Evolutionary conservation across 2,888 invertebrate genomes (phyloP).

Genomic region (Agriopis leucophaearia): DNA sequence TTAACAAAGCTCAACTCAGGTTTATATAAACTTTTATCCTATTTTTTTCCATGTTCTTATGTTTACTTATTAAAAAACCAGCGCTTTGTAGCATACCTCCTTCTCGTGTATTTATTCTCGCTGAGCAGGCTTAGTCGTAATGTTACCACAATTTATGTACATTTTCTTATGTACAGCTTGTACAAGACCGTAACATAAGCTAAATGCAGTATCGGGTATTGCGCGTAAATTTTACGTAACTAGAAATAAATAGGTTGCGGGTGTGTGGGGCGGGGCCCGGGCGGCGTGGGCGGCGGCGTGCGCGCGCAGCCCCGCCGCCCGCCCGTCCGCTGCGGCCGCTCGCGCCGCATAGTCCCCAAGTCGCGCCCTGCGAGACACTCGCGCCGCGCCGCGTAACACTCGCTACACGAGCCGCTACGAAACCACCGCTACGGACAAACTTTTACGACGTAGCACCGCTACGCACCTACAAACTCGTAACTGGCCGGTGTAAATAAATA

Average conservation of each 20-base stretch:
- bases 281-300: constrained; percentile 78
- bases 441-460: constrained; percentile 71
- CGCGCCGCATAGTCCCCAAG: constrained; percentile 77
- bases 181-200: constrained; percentile 71
- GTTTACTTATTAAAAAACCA: background rate
- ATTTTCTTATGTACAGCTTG: constrained; percentile 40
- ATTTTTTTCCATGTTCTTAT: background rate
- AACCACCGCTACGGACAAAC: constrained; percentile 68
- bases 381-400: constrained; percentile 62
- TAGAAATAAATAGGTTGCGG: constrained; percentile 87
- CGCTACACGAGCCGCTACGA: constrained; percentile 62
- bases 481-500: constrained; percentile 53
- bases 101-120: constrained; percentile 33
- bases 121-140: constrained; percentile 37
- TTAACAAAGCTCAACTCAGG: background rate
- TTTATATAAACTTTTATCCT: background rate
- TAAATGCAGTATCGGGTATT: constrained; percentile 84
- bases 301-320: constrained; percentile 66
- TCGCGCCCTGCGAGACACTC: constrained; percentile 81
- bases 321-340: constrained; percentile 56
- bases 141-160: constrained; percentile 51
- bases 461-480: constrained; percentile 62
- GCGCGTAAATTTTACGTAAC: constrained; percentile 87
- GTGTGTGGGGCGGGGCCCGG: constrained; percentile 82
- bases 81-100: background rate